phyloP scores from a whole-genome alignment of 2,113 vertebrate species.

The Cryptomyrus ogoouensis region DNA sequence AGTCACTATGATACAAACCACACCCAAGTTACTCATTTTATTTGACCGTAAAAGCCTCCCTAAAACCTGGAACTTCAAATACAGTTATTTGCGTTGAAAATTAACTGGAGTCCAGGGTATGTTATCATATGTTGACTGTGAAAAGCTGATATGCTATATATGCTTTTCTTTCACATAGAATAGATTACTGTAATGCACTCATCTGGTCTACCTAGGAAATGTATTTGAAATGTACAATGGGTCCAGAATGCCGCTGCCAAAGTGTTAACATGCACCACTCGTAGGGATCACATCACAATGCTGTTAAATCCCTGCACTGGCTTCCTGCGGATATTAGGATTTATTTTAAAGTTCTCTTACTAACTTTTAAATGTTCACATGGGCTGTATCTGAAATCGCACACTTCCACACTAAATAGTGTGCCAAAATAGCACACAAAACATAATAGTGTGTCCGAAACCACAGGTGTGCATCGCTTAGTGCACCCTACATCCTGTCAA shows the following conservation, averaged over 20 bases:
- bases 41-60: not conserved
- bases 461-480: not conserved
- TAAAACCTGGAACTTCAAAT: not conserved
- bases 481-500: not conserved
- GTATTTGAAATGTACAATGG: not conserved
- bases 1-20: not conserved
- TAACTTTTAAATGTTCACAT: not conserved
- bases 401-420: not conserved
- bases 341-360: not conserved
- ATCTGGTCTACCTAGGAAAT: not conserved
- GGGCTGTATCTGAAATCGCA: not conserved
- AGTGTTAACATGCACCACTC: not conserved
- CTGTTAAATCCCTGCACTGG: not conserved
- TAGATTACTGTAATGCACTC: not conserved
- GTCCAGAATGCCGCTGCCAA: not conserved
- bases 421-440: not conserved
- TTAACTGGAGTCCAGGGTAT: not conserved
- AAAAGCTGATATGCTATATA: not conserved
- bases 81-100: not conserved
- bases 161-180: not conserved
- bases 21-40: not conserved
- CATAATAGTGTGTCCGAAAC: not conserved
- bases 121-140: not conserved
- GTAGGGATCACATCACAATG: not conserved
- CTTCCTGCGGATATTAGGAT: not conserved